Percentiles rank a stretch among this genome's conserved stretches.
phyloP scores from a whole-genome alignment of 2,888 invertebrate species.

The Temnothorax ravouxi region DNA sequence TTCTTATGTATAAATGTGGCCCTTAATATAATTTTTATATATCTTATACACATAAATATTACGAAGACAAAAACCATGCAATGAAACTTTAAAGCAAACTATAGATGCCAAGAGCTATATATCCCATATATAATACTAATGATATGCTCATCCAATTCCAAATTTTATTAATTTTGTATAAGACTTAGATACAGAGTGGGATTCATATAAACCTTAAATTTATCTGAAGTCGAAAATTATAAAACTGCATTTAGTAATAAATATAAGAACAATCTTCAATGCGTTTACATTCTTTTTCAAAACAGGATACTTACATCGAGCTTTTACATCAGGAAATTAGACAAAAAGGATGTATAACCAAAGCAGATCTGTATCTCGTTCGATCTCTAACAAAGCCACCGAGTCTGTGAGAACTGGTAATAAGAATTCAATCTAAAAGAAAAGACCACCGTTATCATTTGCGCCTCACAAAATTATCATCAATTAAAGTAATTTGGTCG shows the following conservation, averaged over 20 bases:
- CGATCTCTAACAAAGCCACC: neutral
- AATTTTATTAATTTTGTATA: neutral
- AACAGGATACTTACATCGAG: slow-evolving; percentile 49
- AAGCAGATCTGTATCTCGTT: neutral
- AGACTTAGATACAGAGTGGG: neutral
- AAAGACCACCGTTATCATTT: neutral
- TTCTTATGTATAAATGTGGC: neutral
- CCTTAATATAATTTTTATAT: neutral
- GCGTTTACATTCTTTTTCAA: neutral
- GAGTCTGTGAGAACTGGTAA: neutral
- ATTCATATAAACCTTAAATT: neutral
- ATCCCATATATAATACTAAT: neutral
- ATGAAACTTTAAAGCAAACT: neutral
- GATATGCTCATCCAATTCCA: neutral
- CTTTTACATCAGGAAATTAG: neutral
- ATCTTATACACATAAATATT: neutral
- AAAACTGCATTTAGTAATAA: neutral
- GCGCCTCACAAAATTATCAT: neutral
- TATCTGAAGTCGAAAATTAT: neutral
- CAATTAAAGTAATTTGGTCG: neutral
- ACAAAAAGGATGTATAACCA: neutral
- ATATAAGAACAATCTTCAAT: neutral
- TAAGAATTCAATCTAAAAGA: slow-evolving; percentile 22
- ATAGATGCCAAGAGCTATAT: no score
- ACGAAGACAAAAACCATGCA: neutral